Evolutionary conservation across 2,888 invertebrate genomes (phyloP).

Genomic region (Fragum fragum): DNA sequence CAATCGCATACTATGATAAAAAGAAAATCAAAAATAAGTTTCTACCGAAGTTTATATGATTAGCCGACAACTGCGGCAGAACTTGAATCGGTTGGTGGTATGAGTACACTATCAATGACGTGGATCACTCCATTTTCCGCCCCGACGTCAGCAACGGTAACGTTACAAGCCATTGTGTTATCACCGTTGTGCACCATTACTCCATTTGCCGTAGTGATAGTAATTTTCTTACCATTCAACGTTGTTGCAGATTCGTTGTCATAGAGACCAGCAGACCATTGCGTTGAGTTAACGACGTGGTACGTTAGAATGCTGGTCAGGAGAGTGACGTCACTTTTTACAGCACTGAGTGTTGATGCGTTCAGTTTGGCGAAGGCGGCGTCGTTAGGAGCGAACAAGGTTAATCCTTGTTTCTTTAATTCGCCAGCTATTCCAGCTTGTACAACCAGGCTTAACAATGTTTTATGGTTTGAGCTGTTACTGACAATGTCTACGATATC

Average conservation of each 20-base stretch:
- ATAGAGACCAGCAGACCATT: slow-evolving; percentile 64
- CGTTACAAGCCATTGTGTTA: no score
- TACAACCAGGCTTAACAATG: slow-evolving; percentile 51
- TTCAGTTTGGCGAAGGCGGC: slow-evolving; percentile 59
- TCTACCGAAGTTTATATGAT: no score
- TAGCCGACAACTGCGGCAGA: background rate
- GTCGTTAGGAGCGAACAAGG: slow-evolving; percentile 69
- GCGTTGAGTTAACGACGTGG: slow-evolving; percentile 68
- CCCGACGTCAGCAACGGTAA: slow-evolving; percentile 55
- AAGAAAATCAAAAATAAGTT: no score
- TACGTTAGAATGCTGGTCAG: slow-evolving; percentile 51
- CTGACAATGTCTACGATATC: slow-evolving; percentile 63
- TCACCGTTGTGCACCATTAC: slow-evolving; percentile 40
- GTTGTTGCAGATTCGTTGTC: slow-evolving; percentile 53
- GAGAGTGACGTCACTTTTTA: slow-evolving; percentile 17
- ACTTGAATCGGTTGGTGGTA: slow-evolving; percentile 38
- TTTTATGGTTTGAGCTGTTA: slow-evolving; percentile 56
- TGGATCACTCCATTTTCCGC: slow-evolving; percentile 70
- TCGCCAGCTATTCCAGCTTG: slow-evolving; percentile 57
- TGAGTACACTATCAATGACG: slow-evolving; percentile 68
- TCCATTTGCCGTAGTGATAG: background rate
- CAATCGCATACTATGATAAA: no score
- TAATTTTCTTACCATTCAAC: slow-evolving; percentile 25
- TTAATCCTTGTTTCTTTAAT: slow-evolving; percentile 47
- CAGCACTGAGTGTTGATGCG: background rate